Evolutionary conservation across 2,113 vertebrate species (phyloP).

Genomic region (Mobula birostris): DNA sequence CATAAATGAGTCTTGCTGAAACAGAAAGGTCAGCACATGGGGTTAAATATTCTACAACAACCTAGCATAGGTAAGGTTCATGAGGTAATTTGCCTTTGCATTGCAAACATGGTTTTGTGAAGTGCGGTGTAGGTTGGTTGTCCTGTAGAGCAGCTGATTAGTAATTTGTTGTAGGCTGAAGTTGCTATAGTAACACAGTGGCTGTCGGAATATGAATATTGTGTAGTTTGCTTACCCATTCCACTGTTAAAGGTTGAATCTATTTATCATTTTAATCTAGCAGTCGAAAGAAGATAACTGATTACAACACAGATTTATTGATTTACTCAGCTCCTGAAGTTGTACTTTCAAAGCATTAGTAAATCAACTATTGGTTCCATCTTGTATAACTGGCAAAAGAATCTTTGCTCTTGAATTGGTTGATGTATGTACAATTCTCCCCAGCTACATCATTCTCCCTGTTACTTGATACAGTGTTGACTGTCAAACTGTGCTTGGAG

Average conservation of each 20-base stretch:
- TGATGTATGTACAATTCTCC: background rate
- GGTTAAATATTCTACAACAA: slow-evolving; percentile 12
- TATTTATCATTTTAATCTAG: background rate
- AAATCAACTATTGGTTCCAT: background rate
- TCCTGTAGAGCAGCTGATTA: slow-evolving; percentile 26
- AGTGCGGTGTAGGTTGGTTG: slow-evolving; percentile 29
- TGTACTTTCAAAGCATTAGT: background rate
- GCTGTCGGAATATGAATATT: slow-evolving; percentile 26
- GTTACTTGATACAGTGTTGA: background rate
- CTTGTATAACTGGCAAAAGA: background rate
- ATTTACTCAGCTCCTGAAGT: background rate
- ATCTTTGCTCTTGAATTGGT: background rate
- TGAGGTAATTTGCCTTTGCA: slow-evolving; percentile 1
- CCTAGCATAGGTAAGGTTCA: background rate
- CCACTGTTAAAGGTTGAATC: background rate
- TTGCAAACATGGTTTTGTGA: background rate
- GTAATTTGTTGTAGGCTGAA: slow-evolving; percentile 24
- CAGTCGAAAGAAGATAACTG: background rate
- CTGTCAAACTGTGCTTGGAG: background rate
- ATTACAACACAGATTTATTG: background rate
- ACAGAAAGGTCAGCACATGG: background rate
- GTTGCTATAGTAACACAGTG: slow-evolving; percentile 23
- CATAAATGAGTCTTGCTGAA: background rate
- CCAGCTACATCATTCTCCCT: background rate
- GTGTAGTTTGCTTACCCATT: background rate